Conservation (phyloP, 2,113 vertebrate species). For the Anarrhichthys ocellatus region DNA sequence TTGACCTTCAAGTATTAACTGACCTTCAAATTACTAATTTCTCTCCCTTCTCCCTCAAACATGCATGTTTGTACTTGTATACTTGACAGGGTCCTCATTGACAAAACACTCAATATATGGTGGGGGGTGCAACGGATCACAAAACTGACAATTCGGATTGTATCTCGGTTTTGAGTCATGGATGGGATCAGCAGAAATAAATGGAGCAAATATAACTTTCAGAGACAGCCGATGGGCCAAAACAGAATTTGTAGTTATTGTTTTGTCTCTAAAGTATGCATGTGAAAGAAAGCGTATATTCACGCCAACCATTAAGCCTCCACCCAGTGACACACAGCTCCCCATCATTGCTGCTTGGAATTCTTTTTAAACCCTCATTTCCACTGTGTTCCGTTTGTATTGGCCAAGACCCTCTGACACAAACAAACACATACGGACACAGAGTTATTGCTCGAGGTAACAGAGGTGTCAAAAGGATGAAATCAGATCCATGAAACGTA, state of each 20-base stretch:
- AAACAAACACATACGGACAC: constrained; percentile 13
- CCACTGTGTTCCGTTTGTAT: constrained; percentile 12
- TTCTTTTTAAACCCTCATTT: constrained; percentile 32
- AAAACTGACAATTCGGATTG: too few relatives aligned
- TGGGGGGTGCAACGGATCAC: too few relatives aligned
- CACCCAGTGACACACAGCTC: not conserved
- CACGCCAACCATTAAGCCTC: not conserved
- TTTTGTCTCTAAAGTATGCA: not conserved
- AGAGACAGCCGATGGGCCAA: too few relatives aligned
- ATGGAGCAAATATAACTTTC: too few relatives aligned
- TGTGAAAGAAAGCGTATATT: not conserved
- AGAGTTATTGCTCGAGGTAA: constrained; percentile 53
- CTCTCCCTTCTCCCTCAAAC: too few relatives aligned
- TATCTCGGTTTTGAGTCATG: too few relatives aligned
- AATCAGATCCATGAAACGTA: constrained; percentile 42
- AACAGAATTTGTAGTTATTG: too few relatives aligned
- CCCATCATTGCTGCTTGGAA: constrained; percentile 7
- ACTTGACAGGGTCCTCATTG: not conserved
- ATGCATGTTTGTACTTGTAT: too few relatives aligned
- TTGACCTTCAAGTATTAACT: constrained; percentile 3
- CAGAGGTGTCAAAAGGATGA: constrained; percentile 57
- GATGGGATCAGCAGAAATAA: too few relatives aligned
- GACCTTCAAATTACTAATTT: not conserved
- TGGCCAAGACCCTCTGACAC: constrained; percentile 1
- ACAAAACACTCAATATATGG: not conserved